These are phyloP conservation scores for Sycophila texana DNA, from an alignment of 2,888 invertebrate genomes.

Conservation along the genomic window DNA sequence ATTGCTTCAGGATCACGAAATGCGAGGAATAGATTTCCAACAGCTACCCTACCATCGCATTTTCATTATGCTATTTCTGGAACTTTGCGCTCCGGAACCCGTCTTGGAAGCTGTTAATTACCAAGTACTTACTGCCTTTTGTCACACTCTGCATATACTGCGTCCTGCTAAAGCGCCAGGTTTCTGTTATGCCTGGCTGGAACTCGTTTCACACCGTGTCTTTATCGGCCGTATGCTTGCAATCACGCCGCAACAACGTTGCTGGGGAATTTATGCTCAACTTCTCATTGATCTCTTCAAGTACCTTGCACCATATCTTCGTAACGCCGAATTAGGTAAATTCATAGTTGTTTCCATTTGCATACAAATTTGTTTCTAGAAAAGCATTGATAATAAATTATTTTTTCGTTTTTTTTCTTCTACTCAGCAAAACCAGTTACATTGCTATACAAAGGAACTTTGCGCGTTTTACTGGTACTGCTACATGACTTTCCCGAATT, in stretches of 20 bases:
- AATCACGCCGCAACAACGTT: constrained; percentile 93
- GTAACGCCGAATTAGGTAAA: constrained; percentile 92
- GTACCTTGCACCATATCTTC: constrained; percentile 96
- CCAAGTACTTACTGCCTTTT: constrained; percentile 95
- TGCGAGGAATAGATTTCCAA: constrained; percentile 92
- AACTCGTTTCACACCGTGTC: constrained; percentile 96
- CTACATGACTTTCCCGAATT: constrained; percentile 99
- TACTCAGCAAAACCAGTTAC: constrained; percentile 87
- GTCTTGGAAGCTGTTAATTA: constrained; percentile 96
- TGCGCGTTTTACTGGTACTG: constrained; percentile 94
- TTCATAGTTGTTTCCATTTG: not conserved
- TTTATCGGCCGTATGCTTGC: constrained; percentile 96
- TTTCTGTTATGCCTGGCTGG: constrained; percentile 99
- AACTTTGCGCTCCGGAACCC: constrained; percentile 95
- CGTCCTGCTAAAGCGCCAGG: constrained; percentile 95
- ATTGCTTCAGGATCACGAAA: constrained; percentile 96
- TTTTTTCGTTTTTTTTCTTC: too few species aligned
- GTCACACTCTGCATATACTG: constrained; percentile 95
- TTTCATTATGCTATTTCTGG: constrained; percentile 96
- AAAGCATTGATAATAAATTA: too few species aligned
- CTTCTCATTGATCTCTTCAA: constrained; percentile 96
- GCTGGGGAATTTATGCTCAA: constrained; percentile 98
- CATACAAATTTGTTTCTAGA: too few species aligned
- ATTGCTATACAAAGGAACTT: constrained; percentile 95
- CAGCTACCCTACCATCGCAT: constrained; percentile 98